Conservation (phyloP, 2,113 vertebrate genomes). For the Lophura nycthemera region DNA sequence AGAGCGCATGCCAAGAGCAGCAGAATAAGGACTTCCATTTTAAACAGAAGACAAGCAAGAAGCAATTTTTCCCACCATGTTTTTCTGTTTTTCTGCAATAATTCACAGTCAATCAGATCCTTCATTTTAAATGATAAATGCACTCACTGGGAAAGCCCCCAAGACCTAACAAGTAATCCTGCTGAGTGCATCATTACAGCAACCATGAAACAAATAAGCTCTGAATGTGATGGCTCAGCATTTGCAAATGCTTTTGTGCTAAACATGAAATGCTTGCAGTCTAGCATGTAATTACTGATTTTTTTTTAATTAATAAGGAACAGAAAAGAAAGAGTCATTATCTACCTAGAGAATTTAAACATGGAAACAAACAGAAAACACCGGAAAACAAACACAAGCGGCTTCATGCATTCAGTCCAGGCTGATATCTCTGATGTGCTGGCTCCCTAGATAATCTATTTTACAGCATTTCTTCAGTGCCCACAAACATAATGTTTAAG, state of each 20-base stretch:
- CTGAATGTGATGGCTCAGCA: conserved; percentile 16
- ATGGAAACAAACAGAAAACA: rapidly evolving
- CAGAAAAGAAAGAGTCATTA: not conserved
- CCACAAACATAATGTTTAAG: not conserved
- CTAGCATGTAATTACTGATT: not conserved
- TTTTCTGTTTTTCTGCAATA: not conserved
- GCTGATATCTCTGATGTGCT: not conserved
- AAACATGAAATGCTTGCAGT: not conserved
- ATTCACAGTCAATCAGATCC: not conserved
- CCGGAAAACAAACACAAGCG: not conserved
- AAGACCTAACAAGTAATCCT: conserved; percentile 7
- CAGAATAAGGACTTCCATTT: not conserved
- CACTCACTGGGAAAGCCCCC: not conserved
- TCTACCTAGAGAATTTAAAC: not conserved
- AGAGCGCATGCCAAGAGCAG: not conserved
- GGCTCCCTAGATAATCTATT: not conserved
- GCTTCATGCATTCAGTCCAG: not conserved
- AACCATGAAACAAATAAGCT: conserved; percentile 18
- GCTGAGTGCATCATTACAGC: not conserved
- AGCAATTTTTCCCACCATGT: not conserved
- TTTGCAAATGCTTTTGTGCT: not conserved
- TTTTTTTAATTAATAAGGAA: not conserved
- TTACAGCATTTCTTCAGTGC: not conserved
- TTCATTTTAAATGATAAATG: conserved; percentile 3
- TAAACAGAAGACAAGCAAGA: not conserved